Base-by-base conservation (phyloP, 2,888 invertebrate genomes). In the Agapostemon virescens region DNA sequence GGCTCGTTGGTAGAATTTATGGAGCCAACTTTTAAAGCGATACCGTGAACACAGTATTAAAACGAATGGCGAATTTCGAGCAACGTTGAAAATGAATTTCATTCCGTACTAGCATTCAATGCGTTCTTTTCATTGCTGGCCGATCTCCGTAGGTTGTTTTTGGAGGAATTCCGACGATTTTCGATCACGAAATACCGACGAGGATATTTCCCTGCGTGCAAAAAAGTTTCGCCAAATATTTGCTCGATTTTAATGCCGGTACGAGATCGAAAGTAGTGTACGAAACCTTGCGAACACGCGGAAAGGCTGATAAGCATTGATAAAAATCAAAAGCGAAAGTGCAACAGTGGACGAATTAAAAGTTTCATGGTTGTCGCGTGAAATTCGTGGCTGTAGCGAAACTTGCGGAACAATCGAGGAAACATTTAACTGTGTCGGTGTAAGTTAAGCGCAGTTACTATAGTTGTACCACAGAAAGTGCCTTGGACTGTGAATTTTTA, bases 381-480 rank as follows among this genome's bases (percentile, higher is more conserved):
- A 2, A 15, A 55, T 15, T n/a, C 33, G 15, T 23, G 4, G 15
- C 33, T 4, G 30, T 1, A 42, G 26, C n/a, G 33, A 69, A 69
- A 55, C 17, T 36, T 23, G 2, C 17, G 11, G 11, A 13, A 45
- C 45, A 49, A 67, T 67, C 55, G 40, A 15, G n/a, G 20, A 11
- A 55, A 36, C 49, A 55, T 74, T 69, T 64, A 55, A 55, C 42
- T 42, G 61, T 30, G 58, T 23, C 61, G 15, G 58, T n/a, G 20
- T 61, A 63, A 64, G 42, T 61, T 67, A 45, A 49, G 45, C 38
- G n/a, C 4, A 52, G 63, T 63, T 52, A n/a, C n/a, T n/a, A n/a
- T n/a, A n/a, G n/a, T n/a, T n/a, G n/a, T n/a, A n/a, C n/a, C n/a
- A n/a, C n/a, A n/a, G n/a, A n/a, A n/a, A n/a, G n/a, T n/a, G n/a